Conservation (phyloP, 2,888 invertebrate genomes). For the Parnassius mnemosyne region DNA sequence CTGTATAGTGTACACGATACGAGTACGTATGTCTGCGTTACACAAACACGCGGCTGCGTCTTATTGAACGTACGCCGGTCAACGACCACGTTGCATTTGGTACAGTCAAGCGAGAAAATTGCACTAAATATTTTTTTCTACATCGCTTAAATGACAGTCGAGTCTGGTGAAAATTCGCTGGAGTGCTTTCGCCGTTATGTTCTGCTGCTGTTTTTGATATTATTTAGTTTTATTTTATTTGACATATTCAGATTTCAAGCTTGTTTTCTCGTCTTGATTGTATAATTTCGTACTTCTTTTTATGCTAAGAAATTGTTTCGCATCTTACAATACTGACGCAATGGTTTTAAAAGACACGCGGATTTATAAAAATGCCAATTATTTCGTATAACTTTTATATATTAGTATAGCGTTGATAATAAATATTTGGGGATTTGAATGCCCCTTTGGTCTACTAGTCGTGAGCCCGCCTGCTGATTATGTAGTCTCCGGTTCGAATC, state of each 20-base stretch:
- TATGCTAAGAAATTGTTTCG: conserved; percentile 12
- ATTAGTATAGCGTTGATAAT: too few species aligned
- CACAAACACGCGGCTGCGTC: conserved; percentile 24
- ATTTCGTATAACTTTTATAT: too few species aligned
- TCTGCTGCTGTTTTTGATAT: conserved; percentile 15
- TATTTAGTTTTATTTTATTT: conserved; percentile 13
- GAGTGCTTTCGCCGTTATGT: conserved; percentile 23
- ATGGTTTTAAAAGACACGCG: too few species aligned
- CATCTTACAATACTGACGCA: background rate
- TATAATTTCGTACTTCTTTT: conserved; percentile 9
- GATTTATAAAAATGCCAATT: too few species aligned
- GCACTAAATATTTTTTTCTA: conserved; percentile 18
- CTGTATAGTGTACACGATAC: conserved; percentile 6
- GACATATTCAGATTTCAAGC: conserved; percentile 12
- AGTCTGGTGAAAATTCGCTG: conserved; percentile 24
- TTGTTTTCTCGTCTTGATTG: background rate
- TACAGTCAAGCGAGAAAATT: conserved; percentile 29
- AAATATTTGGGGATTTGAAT: too few species aligned
- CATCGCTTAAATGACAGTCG: conserved; percentile 15
- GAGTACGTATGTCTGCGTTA: conserved; percentile 26
- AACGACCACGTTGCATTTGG: conserved; percentile 34
- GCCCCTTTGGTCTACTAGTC: too few species aligned
- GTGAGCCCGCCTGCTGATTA: too few species aligned
- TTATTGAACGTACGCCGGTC: conserved; percentile 36
- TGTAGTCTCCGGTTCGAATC: too few species aligned